Evolutionary conservation across 2,113 vertebrate species (phyloP), one percentile per base, ranked within the genome.

Genomic region (Vimba vimba): DNA sequence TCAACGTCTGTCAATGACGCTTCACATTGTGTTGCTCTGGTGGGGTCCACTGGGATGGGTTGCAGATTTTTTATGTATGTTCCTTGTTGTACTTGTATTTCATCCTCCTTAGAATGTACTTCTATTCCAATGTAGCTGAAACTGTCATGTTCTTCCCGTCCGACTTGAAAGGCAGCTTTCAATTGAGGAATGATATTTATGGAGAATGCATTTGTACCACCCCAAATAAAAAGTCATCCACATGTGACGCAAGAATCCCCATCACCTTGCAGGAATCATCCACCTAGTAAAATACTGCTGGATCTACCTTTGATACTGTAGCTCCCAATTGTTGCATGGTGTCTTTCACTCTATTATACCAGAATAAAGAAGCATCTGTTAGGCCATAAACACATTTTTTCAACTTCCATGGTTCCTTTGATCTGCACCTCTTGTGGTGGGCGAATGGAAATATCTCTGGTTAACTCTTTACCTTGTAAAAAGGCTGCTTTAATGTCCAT

Each of bases 401-500:
- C 2, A 81, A 66, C 30, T 87, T 92, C 76, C 80, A 92, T 3
- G 10, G 1, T 50, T 39, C n/a, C 21, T 27, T 82, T 6, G 15
- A 47, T 27, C 1, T 50, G 8, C 7, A 85, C 86, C 11, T 90
- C 89, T 12, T 62, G 68, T 0, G 83, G 88, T 45, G 88, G 78
- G 2, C 2, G 5, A 15, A 91, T 55, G 25, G 71, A 83, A 3
- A 87, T 62, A 19, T 88, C 47, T 60, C 17, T 45, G 6, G 89
- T 43, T 21, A 91, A 27, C 39, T 87, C 69, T 27, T 15, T 80
- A 17, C 82, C 87, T 6, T 89, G 89, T 13, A 90, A 39, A 78
- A 89, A 88, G 21, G 88, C 86, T 50, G 68, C 57, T 73, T 87
- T 90, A 62, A 90, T 90, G 17, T 85, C 86, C 59, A 86, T 85